A percentile compares a stretch with the other conserved stretches of the same genome.
Conservation (phyloP, 2,113 vertebrate genomes). For the Paratilapia polleni region DNA sequence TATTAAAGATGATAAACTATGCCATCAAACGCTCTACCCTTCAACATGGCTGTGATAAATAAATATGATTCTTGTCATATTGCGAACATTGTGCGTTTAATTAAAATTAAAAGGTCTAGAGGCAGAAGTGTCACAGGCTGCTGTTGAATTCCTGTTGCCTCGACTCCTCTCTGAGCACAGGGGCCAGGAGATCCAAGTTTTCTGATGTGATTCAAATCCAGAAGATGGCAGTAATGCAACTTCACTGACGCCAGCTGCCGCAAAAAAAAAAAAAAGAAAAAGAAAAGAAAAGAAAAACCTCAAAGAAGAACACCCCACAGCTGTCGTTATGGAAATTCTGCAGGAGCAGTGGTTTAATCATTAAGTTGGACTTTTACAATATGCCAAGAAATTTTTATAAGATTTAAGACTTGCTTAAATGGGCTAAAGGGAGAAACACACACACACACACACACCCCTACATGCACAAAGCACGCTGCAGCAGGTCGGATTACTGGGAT, state of each 20-base stretch:
- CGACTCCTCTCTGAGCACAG: background rate
- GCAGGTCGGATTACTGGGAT: background rate
- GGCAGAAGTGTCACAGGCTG: background rate
- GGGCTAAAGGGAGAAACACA: background rate
- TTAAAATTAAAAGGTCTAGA: background rate
- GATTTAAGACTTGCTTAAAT: background rate
- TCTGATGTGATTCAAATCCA: background rate
- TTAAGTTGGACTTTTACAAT: background rate
- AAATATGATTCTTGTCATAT: background rate
- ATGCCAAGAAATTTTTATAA: fast-evolving
- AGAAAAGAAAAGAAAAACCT: too few species aligned
- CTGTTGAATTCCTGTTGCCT: background rate
- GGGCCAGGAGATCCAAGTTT: background rate
- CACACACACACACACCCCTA: background rate
- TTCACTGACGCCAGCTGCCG: background rate
- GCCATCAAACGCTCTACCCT: background rate
- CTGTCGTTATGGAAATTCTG: background rate
- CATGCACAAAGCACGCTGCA: background rate
- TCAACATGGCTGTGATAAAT: background rate
- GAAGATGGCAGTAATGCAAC: slow-evolving; percentile 1
- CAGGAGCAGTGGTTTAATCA: background rate
- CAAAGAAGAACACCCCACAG: background rate
- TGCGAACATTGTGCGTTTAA: background rate
- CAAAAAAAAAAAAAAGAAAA: background rate
- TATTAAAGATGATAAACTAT: background rate